phyloP scores from a whole-genome alignment of 2,113 vertebrate species.

The Prunella fulvescens region DNA sequence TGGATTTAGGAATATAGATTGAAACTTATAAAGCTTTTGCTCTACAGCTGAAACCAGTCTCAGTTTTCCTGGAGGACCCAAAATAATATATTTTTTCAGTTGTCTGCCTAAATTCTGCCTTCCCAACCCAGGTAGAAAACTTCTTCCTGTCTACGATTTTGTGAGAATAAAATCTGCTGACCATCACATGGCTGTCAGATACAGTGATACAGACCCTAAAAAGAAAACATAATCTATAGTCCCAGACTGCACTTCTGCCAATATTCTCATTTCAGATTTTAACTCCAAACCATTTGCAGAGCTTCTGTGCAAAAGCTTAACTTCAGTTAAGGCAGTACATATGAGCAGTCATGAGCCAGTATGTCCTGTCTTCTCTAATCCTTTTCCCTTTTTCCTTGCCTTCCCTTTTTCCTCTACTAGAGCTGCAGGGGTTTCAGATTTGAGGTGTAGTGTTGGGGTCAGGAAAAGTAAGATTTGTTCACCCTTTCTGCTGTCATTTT shows the following conservation, averaged over 20 bases:
- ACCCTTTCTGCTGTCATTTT: neutral
- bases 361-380: neutral
- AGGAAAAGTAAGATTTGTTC: neutral
- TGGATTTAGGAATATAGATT: neutral
- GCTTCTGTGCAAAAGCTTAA: neutral
- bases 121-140: neutral
- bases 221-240: neutral
- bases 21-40: neutral
- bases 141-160: neutral
- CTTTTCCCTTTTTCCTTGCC: neutral
- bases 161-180: neutral
- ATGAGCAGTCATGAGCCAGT: neutral
- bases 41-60: neutral
- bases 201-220: neutral
- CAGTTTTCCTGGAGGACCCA: neutral
- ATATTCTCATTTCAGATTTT: neutral
- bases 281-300: neutral
- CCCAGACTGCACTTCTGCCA: neutral
- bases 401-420: neutral
- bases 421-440: neutral
- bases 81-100: neutral
- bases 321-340: accelerated
- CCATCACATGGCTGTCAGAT: neutral
- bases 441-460: neutral
- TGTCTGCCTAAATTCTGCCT: neutral